These are phyloP conservation scores for Isoperla grammatica DNA, from an alignment of 2,888 invertebrate species.

Conservation along the genomic window DNA sequence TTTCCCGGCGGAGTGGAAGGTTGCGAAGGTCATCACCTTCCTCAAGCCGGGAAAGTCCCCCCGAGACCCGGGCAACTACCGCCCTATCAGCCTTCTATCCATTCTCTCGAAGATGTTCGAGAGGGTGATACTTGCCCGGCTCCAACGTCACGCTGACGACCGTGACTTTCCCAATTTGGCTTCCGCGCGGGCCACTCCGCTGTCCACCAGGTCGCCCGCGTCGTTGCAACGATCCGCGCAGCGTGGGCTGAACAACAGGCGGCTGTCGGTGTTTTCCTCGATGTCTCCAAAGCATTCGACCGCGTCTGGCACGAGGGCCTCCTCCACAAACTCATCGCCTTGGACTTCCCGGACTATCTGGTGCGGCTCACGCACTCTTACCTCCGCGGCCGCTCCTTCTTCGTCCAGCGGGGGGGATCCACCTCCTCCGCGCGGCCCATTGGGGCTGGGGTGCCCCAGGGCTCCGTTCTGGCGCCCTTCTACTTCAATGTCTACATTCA, in stretches of 20 bases:
- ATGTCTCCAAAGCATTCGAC: slow-evolving; percentile 1
- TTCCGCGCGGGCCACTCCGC: background rate
- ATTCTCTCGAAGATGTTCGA: slow-evolving; percentile 34
- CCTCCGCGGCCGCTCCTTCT: no score
- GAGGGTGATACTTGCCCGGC: slow-evolving; percentile 27
- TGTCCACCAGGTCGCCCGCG: background rate
- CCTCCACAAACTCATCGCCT: slow-evolving; percentile 15
- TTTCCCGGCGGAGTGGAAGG: slow-evolving; percentile 26
- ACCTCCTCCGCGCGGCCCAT: background rate
- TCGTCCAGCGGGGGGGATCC: no score
- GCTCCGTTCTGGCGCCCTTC: background rate
- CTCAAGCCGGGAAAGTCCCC: slow-evolving; percentile 34
- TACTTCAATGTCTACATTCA: no score
- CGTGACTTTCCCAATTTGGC: background rate
- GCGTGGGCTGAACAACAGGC: no score
- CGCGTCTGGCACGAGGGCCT: slow-evolving; percentile 11
- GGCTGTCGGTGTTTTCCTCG: background rate
- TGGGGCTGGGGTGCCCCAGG: background rate
- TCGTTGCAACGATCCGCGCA: no score
- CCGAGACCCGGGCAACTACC: slow-evolving; percentile 27
- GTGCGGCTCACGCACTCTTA: background rate
- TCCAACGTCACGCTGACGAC: slow-evolving; percentile 27
- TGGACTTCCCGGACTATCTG: background rate
- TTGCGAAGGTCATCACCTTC: slow-evolving; percentile 31
- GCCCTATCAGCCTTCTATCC: slow-evolving; percentile 34